These are phyloP conservation scores for Ormyrus pomaceus DNA, from an alignment of 2,888 invertebrate genomes.

Conservation along the genomic window DNA sequence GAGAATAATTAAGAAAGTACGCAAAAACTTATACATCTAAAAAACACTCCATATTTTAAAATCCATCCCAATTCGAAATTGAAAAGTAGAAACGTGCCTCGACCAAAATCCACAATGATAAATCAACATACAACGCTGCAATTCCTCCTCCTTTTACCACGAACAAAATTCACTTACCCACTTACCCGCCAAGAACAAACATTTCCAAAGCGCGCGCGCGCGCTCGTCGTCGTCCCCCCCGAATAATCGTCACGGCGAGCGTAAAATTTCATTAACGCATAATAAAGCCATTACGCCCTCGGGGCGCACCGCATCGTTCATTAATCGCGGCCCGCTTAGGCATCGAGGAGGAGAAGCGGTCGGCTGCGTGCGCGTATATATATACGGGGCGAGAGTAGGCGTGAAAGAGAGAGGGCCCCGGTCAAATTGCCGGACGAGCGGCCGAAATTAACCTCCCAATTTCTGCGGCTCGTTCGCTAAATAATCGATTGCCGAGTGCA, in stretches of 20 bases:
- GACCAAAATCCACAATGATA: no score
- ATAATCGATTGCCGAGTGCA: constrained; percentile 68
- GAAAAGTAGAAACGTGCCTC: no score
- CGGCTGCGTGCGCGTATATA: not conserved
- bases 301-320: not conserved
- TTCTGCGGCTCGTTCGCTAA: constrained; percentile 71
- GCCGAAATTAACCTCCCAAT: constrained; percentile 70
- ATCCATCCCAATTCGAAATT: no score
- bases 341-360: constrained; percentile 15
- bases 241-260: not conserved
- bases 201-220: no score
- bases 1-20: no score
- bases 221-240: no score
- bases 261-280: constrained; percentile 26
- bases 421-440: constrained; percentile 53
- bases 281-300: constrained; percentile 27
- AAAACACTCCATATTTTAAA: no score
- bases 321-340: constrained; percentile 21
- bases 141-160: no score
- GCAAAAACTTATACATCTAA: no score
- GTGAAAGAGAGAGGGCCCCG: constrained; percentile 55
- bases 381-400: constrained; percentile 10
- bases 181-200: no score
- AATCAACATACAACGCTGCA: no score
- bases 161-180: no score